phyloP scores from a whole-genome alignment of 2,797 vertebrate species.

The Scleropages formosus region DNA sequence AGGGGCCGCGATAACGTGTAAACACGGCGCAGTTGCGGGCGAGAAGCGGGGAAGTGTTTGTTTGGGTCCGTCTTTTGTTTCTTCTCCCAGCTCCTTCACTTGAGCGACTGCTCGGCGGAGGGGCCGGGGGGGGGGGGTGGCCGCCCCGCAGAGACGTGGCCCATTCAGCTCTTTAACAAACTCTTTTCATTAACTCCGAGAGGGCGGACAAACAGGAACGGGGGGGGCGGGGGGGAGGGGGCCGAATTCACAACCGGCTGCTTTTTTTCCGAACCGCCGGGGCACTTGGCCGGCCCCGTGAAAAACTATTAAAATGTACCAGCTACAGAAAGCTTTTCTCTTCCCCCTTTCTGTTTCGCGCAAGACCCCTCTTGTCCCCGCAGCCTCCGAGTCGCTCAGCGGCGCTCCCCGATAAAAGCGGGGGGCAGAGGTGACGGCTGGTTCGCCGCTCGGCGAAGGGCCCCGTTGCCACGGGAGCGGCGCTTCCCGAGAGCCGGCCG shows the following conservation, averaged over 20 bases:
- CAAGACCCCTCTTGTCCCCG: conserved; percentile 6
- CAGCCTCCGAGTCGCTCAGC: neutral
- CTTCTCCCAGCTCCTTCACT: neutral
- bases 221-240: neutral
- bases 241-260: conserved; percentile 2
- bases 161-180: conserved; percentile 63
- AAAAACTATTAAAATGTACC: conserved; percentile 32
- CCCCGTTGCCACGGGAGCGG: conserved; percentile 31
- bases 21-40: no score
- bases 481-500: conserved; percentile 30
- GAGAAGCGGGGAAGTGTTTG: neutral
- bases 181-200: conserved; percentile 63
- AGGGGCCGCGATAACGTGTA: neutral
- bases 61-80: conserved; percentile 7
- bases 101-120: conserved; percentile 14
- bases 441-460: neutral
- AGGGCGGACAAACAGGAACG: conserved; percentile 35
- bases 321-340: conserved; percentile 16
- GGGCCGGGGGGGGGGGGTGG: neutral
- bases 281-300: conserved; percentile 23
- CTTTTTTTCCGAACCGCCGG: neutral
- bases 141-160: conserved; percentile 26
- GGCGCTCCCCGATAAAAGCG: conserved; percentile 8
- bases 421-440: conserved; percentile 5
- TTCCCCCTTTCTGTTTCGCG: conserved; percentile 18